Conservation (phyloP, 2,797 vertebrate species). For the Oryzias dopingdopingensis region DNA sequence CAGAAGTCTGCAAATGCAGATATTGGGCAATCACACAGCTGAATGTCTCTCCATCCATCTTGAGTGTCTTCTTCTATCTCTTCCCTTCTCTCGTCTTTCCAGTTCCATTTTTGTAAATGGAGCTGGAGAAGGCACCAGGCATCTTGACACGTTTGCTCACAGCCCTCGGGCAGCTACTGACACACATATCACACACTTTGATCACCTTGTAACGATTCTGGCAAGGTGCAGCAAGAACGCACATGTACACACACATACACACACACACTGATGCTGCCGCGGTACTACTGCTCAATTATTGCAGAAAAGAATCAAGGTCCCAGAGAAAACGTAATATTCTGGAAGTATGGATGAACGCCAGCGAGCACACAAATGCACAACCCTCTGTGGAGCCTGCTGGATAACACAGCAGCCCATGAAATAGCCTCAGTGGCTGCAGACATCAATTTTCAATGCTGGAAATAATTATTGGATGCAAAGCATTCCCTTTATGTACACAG, state of each 20-base stretch:
- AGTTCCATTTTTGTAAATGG: constrained; percentile 60
- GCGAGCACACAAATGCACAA: constrained; percentile 6
- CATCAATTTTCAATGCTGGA: constrained; percentile 38
- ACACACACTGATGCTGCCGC: constrained; percentile 2
- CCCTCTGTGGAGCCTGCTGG: not conserved
- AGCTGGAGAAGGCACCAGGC: constrained; percentile 73
- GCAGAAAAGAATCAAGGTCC: constrained; percentile 29
- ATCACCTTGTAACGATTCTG: constrained; percentile 52
- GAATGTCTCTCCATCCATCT: not conserved
- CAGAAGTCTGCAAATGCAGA: constrained; percentile 17
- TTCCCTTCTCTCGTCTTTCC: not conserved
- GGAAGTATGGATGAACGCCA: constrained; percentile 18
- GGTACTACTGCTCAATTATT: constrained; percentile 35
- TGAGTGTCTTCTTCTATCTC: not conserved
- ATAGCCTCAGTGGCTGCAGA: constrained; percentile 17
- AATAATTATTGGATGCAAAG: constrained; percentile 31
- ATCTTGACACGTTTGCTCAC: constrained; percentile 54
- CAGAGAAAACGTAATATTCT: constrained; percentile 44
- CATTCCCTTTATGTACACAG: constrained; percentile 21
- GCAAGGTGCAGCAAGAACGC: constrained; percentile 35
- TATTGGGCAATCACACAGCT: constrained; percentile 24
- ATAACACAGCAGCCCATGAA: constrained; percentile 23
- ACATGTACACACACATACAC: constrained; percentile 4
- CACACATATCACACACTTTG: constrained; percentile 31
- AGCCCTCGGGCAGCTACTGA: constrained; percentile 35